Evolutionary conservation across 2,888 invertebrate species (phyloP).

Genomic region (Argyra leucocephala): DNA sequence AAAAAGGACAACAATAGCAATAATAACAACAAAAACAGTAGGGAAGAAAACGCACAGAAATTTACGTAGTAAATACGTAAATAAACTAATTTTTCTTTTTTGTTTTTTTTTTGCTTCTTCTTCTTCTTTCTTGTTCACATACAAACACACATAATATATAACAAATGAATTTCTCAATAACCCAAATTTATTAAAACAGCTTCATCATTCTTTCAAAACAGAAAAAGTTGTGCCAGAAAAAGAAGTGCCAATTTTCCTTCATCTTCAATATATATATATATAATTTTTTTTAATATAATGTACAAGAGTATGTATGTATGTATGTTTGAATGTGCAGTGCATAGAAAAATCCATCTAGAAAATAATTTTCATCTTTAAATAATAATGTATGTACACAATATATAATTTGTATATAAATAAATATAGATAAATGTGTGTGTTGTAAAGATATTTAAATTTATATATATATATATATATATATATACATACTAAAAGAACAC

Average conservation of each 20-base stretch:
- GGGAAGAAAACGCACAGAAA: neutral
- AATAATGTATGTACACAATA: no score
- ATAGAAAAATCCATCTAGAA: no score
- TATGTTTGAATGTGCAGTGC: neutral
- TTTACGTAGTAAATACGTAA: neutral
- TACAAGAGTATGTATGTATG: neutral
- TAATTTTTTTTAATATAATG: no score
- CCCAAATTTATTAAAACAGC: slow-evolving; percentile 6
- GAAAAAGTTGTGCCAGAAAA: neutral
- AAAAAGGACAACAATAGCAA: neutral
- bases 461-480: no score
- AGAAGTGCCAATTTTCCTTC: neutral
- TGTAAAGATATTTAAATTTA: no score
- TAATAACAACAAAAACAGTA: neutral
- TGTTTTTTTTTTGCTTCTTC: neutral
- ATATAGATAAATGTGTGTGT: no score
- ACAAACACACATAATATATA: no score
- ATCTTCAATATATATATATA: no score
- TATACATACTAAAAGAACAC: no score
- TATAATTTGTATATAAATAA: no score
- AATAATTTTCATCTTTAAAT: no score
- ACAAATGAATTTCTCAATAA: neutral
- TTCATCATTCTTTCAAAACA: neutral
- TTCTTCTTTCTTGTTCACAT: no score
- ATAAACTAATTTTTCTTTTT: neutral